Base-by-base conservation (phyloP, 2,888 invertebrate species). In the Pristionchus japonicus region DNA sequence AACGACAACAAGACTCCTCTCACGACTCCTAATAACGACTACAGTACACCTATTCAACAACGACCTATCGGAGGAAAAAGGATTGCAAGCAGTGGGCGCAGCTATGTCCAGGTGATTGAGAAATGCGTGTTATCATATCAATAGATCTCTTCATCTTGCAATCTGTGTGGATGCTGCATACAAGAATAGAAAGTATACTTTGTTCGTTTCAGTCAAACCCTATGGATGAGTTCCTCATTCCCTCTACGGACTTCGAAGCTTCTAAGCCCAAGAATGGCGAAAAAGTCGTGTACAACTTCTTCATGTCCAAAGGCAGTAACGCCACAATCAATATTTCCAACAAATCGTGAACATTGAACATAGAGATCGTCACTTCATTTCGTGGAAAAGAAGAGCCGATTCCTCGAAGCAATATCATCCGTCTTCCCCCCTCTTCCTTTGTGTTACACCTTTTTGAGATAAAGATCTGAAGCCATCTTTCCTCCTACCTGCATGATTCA, bases 31-130 rank as follows among this genome's bases (percentile, higher is more conserved):
- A 74, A 17, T 43, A 40, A 9, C 1, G 74, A 74, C 74, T 74
- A 74, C 40, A 13, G 37, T 40, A 74, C 43, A n/a, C 9, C 64
- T 11, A 64, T 11, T 43, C 37, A 43, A 23, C 3, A 40, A 11
- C 17, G 74, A 74, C n/a, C 74, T 3, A 74, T 74, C 31, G 74
- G 74, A 74, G 9, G 74, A 11, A 74, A 74, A n/a, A 74, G 74
- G 17, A 74, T 74, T 40, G 74, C 74, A 31, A n/a, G 9, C 74
- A n/a, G n/a, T 20, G 74, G 74, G 9, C 40, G 74, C 17, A 74
- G 74, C 74, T 74, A 74, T 23, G 20, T 20, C 6, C 74, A 74
- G 40, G 74, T 74, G 74, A 74, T 9, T 34, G 74, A 74, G 37
- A 23, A 31, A 64, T 27, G 4, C 3, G 31, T 9, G 9, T 1